phyloP scores from a whole-genome alignment of 2,113 vertebrate species.

The Burhinus bistriatus region DNA sequence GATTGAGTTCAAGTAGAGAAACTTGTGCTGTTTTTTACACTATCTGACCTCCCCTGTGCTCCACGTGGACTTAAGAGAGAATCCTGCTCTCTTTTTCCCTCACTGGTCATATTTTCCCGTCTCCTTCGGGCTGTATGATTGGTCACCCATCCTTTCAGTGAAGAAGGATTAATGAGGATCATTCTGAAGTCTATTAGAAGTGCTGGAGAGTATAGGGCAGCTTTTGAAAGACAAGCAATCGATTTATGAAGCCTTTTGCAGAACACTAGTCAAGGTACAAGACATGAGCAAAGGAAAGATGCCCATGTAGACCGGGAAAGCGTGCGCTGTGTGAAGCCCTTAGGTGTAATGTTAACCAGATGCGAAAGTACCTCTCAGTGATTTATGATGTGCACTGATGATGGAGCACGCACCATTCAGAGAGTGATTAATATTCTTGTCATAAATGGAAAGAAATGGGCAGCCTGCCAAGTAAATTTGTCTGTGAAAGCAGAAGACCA shows the following conservation, averaged over 20 bases:
- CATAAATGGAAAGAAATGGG: neutral
- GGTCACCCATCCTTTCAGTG: neutral
- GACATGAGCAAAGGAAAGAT: neutral
- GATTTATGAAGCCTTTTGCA: neutral
- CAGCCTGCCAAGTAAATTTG: neutral
- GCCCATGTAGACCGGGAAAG: neutral
- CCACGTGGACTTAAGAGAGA: neutral
- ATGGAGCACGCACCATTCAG: neutral
- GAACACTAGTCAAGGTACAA: neutral
- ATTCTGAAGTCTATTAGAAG: neutral
- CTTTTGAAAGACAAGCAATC: neutral
- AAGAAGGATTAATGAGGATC: neutral
- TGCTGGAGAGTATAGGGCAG: neutral
- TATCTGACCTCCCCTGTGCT: neutral
- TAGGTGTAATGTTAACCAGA: neutral
- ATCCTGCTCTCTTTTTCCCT: neutral
- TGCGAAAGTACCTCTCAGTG: neutral
- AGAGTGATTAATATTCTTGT: conserved; percentile 25
- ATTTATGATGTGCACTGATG: neutral
- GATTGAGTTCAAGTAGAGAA: accelerated
- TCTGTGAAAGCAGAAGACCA: neutral
- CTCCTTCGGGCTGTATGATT: neutral
- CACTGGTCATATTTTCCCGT: neutral
- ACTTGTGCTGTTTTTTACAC: neutral
- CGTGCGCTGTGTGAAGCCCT: accelerated